A percentile compares a stretch with the other conserved stretches of the same genome.
Conservation (phyloP, 2,888 invertebrate genomes). For the Coenonympha arcania region DNA sequence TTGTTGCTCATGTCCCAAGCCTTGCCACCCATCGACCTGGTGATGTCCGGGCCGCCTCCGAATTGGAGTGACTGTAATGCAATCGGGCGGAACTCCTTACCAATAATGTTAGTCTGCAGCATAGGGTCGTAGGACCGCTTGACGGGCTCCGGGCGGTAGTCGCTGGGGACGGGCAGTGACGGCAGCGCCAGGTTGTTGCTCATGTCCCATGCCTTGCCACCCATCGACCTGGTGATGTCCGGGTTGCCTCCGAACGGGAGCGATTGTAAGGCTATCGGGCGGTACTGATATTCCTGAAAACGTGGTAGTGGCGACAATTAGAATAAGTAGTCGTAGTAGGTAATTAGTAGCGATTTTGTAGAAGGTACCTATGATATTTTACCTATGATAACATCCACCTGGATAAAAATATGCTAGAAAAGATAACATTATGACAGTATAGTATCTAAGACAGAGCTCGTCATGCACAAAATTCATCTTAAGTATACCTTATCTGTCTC, state of each 20-base stretch:
- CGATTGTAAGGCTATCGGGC: conserved; percentile 49
- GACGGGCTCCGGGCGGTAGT: conserved; percentile 55
- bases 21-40: conserved; percentile 55
- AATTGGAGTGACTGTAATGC: conserved; percentile 64
- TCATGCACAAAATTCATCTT: no score
- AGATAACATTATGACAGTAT: no score
- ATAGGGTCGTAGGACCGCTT: conserved; percentile 64
- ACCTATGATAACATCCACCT: no score
- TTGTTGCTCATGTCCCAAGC: conserved; percentile 66
- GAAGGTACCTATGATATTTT: no score
- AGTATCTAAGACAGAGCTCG: no score
- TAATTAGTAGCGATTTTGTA: no score
- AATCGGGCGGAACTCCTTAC: no score
- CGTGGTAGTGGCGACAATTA: no score
- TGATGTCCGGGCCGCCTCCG: conserved; percentile 58
- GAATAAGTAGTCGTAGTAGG: no score
- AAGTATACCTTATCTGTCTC: no score
- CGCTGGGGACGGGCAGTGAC: conserved; percentile 46
- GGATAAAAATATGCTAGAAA: no score
- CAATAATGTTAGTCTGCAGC: conserved; percentile 60
- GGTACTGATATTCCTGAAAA: conserved; percentile 61
- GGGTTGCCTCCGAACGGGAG: conserved; percentile 61
- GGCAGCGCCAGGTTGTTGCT: conserved; percentile 59
- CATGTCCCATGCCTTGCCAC: conserved; percentile 61
- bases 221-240: conserved; percentile 57